These are phyloP conservation scores for Lagopus muta DNA, from an alignment of 2,113 vertebrate species.

Conservation along the genomic window DNA sequence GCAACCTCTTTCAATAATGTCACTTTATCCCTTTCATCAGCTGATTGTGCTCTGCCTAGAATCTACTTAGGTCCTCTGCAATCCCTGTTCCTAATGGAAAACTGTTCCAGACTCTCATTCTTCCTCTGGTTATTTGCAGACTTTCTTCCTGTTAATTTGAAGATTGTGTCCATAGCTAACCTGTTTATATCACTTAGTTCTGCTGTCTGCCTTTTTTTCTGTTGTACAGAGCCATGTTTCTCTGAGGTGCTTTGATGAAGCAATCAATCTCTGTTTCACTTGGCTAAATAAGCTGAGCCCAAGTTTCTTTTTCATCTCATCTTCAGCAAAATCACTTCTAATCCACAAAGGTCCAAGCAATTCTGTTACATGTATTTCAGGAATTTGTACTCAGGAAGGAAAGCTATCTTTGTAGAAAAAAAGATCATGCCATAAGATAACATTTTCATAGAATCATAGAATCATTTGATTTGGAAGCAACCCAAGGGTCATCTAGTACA, in stretches of 20 bases:
- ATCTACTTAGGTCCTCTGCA: neutral
- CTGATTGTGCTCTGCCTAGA: neutral
- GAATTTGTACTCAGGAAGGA: neutral
- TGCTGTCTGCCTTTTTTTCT: neutral
- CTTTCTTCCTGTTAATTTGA: neutral
- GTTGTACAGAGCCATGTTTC: neutral
- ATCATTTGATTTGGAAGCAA: too few species aligned
- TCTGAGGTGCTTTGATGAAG: neutral
- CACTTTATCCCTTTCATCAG: neutral
- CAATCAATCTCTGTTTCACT: neutral
- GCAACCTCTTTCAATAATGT: neutral
- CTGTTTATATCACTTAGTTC: neutral
- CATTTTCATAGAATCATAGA: neutral
- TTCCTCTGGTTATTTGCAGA: neutral
- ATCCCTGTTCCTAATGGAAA: neutral
- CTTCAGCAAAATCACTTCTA: neutral
- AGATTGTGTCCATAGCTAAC: neutral
- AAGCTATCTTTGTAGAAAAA: neutral
- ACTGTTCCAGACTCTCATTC: neutral
- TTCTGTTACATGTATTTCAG: neutral
- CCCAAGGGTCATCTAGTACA: too few species aligned
- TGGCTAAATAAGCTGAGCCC: neutral
- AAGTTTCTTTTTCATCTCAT: neutral
- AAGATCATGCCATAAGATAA: neutral
- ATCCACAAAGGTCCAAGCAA: neutral